Evolutionary conservation across 2,888 invertebrate genomes (phyloP), one percentile per base, ranked within the genome.

Genomic region (Drosophila monieri): DNA sequence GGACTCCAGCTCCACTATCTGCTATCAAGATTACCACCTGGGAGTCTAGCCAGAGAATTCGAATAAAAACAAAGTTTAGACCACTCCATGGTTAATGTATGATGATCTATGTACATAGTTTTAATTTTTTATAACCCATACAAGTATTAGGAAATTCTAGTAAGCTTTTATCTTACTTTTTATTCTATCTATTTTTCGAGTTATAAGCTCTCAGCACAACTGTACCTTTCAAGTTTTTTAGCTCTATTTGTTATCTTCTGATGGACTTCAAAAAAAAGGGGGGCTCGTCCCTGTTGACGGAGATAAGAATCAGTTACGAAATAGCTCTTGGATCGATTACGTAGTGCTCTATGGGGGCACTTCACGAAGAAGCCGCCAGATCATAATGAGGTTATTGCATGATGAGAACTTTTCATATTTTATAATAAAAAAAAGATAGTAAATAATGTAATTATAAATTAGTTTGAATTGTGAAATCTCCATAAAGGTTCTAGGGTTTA

Each of bases 211-310:
- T 6, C 25, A 8, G 6, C 14, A 6, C 44, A 64, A 64, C 62
- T 64, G 66, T 65, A 64, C 62, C 14, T 65, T 52, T 15, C 0
- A 10, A 32, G 35, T 21, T 12, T 61, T 21, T 5, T 18, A 25
- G 27, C 12, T n/a, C 8, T 18, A 2, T 32, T 47, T 14, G 21
- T 44, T 37, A 65, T 52, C 44, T 30, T 18, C 8, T 18, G 14
- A 37, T 52, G 37, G 27, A n/a, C 2, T 6, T 18, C 10, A 46
- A 46, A 67, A 43, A 43, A 30, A 8, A 27, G 9, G 3, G 60
- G 70, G 68, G 68, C 68, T 48, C 70, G 68, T 44, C 70, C 37
- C n/a, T 1, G 23, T n/a, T 12, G 39, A 1, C 8, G 6, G 21
- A 12, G 62, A 64, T 64, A 64, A 64, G 37, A 18, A n/a, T 10